A percentile compares a stretch with the other conserved stretches of the same genome.
Conservation (phyloP, 37 sponge, comb jelly and placozoan species). For the Petrosia ficiformis region DNA sequence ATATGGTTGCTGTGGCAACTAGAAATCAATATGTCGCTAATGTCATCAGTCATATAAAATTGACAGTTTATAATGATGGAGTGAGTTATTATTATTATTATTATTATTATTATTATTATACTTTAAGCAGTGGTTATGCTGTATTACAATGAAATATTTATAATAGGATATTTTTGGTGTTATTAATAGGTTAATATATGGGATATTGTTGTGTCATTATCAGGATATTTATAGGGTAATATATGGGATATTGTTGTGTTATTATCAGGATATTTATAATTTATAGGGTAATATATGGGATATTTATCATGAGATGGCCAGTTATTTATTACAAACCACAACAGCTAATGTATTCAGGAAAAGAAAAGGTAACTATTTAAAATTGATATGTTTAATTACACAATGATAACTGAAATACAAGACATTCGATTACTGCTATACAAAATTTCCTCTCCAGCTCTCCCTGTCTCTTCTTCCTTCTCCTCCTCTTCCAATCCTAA, state of each 20-base stretch:
- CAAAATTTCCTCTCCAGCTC: too few species aligned
- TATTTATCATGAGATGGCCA: constrained; percentile 45
- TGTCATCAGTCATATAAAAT: constrained; percentile 25
- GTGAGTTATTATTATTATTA: constrained; percentile 14
- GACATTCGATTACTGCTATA: too few species aligned
- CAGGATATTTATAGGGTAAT: not conserved
- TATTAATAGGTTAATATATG: not conserved
- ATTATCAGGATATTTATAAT: not conserved
- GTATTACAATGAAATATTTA: not conserved
- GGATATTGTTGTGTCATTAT: not conserved
- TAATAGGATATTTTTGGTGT: not conserved
- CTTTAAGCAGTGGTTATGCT: too few species aligned
- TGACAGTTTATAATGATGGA: constrained; percentile 36
- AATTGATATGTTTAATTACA: not conserved
- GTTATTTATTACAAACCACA: constrained; percentile 35
- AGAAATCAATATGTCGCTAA: constrained; percentile 30
- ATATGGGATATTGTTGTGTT: not conserved
- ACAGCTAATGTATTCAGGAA: constrained; percentile 17
- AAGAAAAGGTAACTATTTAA: not conserved
- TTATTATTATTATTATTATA: too few species aligned
- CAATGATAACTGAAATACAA: too few species aligned
- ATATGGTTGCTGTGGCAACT: constrained; percentile 51
- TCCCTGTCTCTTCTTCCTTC: too few species aligned
- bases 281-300: constrained; percentile 53
- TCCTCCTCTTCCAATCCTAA: too few species aligned